phyloP scores from a whole-genome alignment of 2,113 vertebrate genomes.

The Oenanthe oenanthe region DNA sequence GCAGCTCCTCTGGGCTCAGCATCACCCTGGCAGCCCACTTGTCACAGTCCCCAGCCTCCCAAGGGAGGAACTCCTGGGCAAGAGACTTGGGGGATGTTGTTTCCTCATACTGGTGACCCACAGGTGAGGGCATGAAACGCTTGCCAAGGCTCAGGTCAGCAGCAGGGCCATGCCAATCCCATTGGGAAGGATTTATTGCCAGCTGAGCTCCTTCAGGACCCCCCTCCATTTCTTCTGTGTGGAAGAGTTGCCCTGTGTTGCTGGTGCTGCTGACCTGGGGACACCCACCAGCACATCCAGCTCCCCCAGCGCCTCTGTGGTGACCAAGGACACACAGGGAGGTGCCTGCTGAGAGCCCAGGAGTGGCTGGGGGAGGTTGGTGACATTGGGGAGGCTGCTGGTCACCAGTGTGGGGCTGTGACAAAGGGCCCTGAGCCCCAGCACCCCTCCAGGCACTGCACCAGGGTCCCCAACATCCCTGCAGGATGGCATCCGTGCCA shows the following conservation, averaged over 20 bases:
- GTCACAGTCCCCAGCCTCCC: background rate
- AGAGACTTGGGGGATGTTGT: rapidly evolving
- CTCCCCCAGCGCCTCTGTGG: background rate
- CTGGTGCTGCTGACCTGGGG: background rate
- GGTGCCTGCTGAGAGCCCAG: background rate
- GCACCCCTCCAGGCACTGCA: background rate
- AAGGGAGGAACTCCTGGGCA: background rate
- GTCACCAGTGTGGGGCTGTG: background rate
- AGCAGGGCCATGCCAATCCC: background rate
- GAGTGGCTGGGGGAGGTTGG: background rate
- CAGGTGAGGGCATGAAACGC: background rate
- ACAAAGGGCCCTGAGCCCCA: background rate
- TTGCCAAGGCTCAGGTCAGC: background rate
- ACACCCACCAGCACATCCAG: background rate
- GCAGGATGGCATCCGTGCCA: rapidly evolving
- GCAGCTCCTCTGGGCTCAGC: background rate
- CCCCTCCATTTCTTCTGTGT: rapidly evolving
- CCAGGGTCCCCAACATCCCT: background rate
- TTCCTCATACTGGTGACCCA: rapidly evolving
- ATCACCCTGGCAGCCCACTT: background rate
- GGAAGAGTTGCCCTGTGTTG: rapidly evolving
- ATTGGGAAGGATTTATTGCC: rapidly evolving
- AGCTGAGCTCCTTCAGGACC: background rate
- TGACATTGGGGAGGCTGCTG: background rate
- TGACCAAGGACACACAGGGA: background rate